These are phyloP conservation scores for Drosophila pullipes DNA, from an alignment of 2,888 invertebrate species.

Conservation along the genomic window DNA sequence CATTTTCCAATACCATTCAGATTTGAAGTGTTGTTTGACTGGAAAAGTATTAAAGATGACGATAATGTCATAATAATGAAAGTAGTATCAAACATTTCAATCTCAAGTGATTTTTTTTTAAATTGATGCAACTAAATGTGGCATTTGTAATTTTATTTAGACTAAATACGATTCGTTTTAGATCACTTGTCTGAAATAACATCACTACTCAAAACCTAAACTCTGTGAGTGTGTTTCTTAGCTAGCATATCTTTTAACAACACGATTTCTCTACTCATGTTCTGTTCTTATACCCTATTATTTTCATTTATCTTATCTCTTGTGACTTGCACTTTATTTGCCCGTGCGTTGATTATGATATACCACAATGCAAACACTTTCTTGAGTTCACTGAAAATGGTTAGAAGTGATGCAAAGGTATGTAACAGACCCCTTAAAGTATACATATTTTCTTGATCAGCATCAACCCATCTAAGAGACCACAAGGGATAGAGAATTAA, in stretches of 20 bases:
- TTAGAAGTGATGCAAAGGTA: background rate
- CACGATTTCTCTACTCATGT: background rate
- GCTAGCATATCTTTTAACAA: background rate
- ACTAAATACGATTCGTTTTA: background rate
- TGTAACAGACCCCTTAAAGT: background rate
- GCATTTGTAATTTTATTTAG: background rate
- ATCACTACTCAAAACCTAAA: background rate
- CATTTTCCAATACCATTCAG: conserved; percentile 40
- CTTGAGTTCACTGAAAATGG: background rate
- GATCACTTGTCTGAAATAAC: too few relatives aligned
- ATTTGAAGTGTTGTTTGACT: conserved; percentile 21
- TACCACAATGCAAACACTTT: conserved; percentile 29
- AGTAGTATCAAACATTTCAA: too few relatives aligned
- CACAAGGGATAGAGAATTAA: too few relatives aligned
- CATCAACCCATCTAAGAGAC: background rate
- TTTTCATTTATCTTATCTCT: conserved; percentile 2
- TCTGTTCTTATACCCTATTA: background rate
- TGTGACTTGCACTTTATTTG: conserved; percentile 74
- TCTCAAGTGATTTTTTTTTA: rapidly evolving
- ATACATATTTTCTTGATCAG: background rate
- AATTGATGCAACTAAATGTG: too few relatives aligned
- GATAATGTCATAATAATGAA: background rate
- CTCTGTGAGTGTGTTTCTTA: background rate
- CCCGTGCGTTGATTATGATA: conserved; percentile 57
- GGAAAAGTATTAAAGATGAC: background rate